Evolutionary conservation across 2,797 vertebrate species (phyloP).

Genomic region (Betta splendens): DNA sequence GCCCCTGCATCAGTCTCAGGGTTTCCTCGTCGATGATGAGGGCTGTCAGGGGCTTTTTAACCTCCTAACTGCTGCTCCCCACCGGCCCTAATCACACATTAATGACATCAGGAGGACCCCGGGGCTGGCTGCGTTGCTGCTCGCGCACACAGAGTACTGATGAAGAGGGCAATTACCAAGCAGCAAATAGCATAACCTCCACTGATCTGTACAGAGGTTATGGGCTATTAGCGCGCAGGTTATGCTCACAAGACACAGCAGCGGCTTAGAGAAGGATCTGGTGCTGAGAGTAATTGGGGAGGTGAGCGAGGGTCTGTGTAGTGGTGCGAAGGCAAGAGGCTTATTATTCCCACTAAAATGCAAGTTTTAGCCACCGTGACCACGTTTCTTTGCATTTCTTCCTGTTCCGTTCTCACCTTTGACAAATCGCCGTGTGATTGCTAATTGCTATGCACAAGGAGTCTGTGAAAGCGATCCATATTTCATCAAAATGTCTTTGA

Average conservation of each 20-base stretch:
- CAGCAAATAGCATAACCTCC: conserved; percentile 75
- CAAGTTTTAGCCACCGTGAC: not conserved
- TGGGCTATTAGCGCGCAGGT: conserved; percentile 72
- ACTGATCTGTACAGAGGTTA: conserved; percentile 74
- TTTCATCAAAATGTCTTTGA: conserved; percentile 77
- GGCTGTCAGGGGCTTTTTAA: conserved; percentile 99
- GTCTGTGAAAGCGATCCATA: conserved; percentile 59
- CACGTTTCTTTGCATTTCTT: conserved; percentile 10
- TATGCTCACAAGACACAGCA: conserved; percentile 65
- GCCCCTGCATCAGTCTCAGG: conserved; percentile 93
- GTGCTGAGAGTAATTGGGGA: conserved; percentile 58
- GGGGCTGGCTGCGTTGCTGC: conserved; percentile 91
- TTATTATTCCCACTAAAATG: conserved; percentile 22
- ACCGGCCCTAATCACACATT: conserved; percentile 99
- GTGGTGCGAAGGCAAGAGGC: not conserved
- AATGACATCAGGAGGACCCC: conserved; percentile 99
- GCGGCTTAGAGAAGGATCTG: conserved; percentile 69
- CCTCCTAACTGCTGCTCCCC: conserved; percentile 99
- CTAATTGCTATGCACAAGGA: conserved; percentile 57
- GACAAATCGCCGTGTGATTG: conserved; percentile 30
- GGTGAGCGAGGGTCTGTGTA: conserved; percentile 24
- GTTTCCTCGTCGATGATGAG: conserved; percentile 99
- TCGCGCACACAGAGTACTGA: conserved; percentile 96
- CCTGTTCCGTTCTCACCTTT: conserved; percentile 34
- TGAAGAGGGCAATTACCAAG: conserved; percentile 85